phyloP scores from a whole-genome alignment of 53 echinoderm and acorn worm genomes.

The Actinopyga echinites region DNA sequence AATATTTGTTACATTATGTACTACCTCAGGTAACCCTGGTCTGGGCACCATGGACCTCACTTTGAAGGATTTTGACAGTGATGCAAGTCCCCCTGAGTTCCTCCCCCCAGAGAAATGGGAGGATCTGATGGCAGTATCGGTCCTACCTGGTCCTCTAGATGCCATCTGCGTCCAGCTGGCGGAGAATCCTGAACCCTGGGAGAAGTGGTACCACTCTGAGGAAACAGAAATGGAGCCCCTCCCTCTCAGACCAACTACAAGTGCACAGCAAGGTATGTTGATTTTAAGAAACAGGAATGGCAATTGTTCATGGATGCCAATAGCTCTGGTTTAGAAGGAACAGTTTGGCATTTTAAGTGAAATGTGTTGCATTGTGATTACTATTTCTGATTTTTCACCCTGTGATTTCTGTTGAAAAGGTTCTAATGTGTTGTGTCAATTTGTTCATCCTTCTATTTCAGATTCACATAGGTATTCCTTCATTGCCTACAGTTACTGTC shows the following conservation, averaged over 20 bases:
- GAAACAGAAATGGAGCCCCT: conserved; percentile 76
- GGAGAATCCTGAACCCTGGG: conserved; percentile 74
- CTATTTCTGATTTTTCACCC: no score
- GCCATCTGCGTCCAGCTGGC: conserved; percentile 90
- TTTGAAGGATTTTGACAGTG: conserved; percentile 87
- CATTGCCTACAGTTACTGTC: no score
- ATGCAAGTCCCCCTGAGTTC: conserved; percentile 70
- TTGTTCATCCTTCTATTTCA: no score
- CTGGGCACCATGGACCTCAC: conserved; percentile 95
- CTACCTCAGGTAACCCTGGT: conserved; percentile 80
- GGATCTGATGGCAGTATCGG: conserved; percentile 89
- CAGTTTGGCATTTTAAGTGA: no score
- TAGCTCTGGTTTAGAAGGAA: no score
- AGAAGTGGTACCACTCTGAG: conserved; percentile 75
- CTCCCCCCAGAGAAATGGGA: conserved; percentile 88
- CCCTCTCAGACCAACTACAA: conserved; percentile 64
- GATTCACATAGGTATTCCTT: no score
- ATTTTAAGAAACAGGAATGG: no score
- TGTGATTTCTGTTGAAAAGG: no score
- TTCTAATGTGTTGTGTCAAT: no score
- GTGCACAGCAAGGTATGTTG: background rate
- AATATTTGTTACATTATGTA: background rate
- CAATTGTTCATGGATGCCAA: no score
- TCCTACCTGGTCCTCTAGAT: conserved; percentile 91
- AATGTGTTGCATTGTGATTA: no score